A percentile compares a stretch with the other conserved stretches of the same genome.
phyloP scores from a whole-genome alignment of 2,113 vertebrate genomes.

The Cairina moschata region DNA sequence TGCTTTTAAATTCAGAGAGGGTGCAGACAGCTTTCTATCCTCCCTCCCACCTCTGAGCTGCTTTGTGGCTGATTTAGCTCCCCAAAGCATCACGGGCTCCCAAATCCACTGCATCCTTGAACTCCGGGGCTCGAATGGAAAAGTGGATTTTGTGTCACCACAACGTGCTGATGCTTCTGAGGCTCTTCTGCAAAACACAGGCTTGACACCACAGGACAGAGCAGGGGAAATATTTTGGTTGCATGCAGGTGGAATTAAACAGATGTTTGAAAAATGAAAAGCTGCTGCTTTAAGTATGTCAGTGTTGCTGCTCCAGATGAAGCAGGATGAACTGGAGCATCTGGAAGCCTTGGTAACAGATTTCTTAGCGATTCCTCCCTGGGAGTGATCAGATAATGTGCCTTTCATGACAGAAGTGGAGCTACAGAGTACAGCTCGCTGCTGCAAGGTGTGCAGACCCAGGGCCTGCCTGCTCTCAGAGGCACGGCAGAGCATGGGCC shows the following conservation, averaged over 20 bases:
- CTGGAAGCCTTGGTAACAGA: constrained; percentile 67
- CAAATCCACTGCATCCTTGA: constrained; percentile 34
- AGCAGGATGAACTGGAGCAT: constrained; percentile 44
- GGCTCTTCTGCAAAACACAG: constrained; percentile 31
- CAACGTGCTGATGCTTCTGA: background rate
- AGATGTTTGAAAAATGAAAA: constrained; percentile 50
- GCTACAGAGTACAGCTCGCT: background rate
- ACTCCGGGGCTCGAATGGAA: constrained; percentile 5
- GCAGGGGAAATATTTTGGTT: constrained; percentile 62
- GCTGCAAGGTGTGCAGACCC: background rate
- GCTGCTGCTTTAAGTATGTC: constrained; percentile 14
- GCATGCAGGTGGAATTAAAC: constrained; percentile 54
- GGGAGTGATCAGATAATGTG: constrained; percentile 26
- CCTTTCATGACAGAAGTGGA: constrained; percentile 33
- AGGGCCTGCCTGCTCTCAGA: background rate
- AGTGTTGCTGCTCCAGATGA: constrained; percentile 17
- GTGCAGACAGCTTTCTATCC: constrained; percentile 22
- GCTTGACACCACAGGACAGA: constrained; percentile 26
- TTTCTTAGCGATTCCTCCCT: constrained; percentile 36
- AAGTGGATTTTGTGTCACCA: constrained; percentile 30
- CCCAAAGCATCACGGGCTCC: background rate
- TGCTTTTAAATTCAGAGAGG: constrained; percentile 54
- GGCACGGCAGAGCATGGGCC: background rate
- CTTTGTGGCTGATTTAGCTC: constrained; percentile 50
- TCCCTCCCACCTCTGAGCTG: constrained; percentile 40